Evolutionary conservation across 2,888 invertebrate genomes (phyloP).

Genomic region (Napeogenes inachia): DNA sequence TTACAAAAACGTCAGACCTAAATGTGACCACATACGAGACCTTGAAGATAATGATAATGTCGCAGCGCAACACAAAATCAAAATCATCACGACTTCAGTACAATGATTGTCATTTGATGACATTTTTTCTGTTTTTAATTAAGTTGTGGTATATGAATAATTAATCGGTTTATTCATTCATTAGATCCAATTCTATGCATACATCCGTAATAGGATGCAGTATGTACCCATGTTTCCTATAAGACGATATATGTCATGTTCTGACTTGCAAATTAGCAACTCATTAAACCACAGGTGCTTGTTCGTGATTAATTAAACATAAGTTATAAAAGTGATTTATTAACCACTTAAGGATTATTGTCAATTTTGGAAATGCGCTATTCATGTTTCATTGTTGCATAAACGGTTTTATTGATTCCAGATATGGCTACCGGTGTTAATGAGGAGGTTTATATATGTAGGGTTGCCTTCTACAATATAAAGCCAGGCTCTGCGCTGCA

Average conservation of each 20-base stretch:
- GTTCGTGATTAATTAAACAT: background rate
- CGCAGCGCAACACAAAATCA: background rate
- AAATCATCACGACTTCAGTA: background rate
- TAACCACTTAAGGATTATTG: background rate
- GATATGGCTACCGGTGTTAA: slow-evolving; percentile 4
- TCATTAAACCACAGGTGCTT: background rate
- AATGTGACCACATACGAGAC: slow-evolving; percentile 1
- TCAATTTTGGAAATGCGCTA: background rate
- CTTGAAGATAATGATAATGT: slow-evolving; percentile 1
- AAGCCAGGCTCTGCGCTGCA: too few relatives aligned
- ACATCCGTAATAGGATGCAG: background rate
- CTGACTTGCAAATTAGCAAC: background rate
- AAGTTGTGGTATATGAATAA: too few relatives aligned
- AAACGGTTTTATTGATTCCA: background rate
- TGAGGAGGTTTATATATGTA: background rate
- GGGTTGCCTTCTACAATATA: too few relatives aligned
- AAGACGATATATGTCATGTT: background rate
- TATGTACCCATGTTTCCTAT: background rate
- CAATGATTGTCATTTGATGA: too few relatives aligned
- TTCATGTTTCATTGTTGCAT: background rate
- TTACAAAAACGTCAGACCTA: background rate
- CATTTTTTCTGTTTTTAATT: too few relatives aligned
- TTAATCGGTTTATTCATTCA: too few relatives aligned
- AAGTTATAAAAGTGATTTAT: background rate
- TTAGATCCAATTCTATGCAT: too few relatives aligned